Evolutionary conservation across 2,797 vertebrate species (phyloP).

Genomic region (Acanthornis magna): DNA sequence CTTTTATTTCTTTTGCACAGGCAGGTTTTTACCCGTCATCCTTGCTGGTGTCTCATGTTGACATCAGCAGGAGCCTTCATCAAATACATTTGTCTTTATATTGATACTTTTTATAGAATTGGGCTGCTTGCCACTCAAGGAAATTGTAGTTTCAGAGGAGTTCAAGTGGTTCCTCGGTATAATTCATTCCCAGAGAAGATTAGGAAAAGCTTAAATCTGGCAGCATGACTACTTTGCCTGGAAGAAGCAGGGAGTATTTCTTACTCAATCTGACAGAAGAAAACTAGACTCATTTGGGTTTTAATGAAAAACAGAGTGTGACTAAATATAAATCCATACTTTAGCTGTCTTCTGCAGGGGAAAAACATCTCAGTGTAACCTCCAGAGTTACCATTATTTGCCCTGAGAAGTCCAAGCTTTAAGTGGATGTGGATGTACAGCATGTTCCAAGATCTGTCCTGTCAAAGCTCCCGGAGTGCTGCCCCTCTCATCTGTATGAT

Average conservation of each 20-base stretch:
- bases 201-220: conserved; percentile 39
- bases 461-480: background rate
- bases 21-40: background rate
- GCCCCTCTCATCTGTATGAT: background rate
- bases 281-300: background rate
- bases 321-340: conserved; percentile 9
- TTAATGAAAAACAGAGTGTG: conserved; percentile 25
- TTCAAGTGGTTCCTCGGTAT: conserved; percentile 1
- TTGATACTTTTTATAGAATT: conserved; percentile 7
- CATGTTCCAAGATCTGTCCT: background rate
- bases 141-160: conserved; percentile 1
- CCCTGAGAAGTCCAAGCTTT: background rate
- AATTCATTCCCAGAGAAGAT: conserved; percentile 45
- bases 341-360: background rate
- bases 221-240: background rate
- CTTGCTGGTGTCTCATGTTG: background rate
- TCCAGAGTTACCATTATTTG: background rate
- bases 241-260: background rate
- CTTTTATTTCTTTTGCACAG: background rate
- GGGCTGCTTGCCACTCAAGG: background rate
- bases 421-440: background rate
- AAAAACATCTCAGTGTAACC: background rate
- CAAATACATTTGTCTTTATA: conserved; percentile 2
- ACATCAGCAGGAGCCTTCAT: conserved; percentile 34
- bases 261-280: conserved; percentile 10